Base-by-base conservation (phyloP, 64 coral and sea anemone genomes). In the Astreopora myriophthalma region DNA sequence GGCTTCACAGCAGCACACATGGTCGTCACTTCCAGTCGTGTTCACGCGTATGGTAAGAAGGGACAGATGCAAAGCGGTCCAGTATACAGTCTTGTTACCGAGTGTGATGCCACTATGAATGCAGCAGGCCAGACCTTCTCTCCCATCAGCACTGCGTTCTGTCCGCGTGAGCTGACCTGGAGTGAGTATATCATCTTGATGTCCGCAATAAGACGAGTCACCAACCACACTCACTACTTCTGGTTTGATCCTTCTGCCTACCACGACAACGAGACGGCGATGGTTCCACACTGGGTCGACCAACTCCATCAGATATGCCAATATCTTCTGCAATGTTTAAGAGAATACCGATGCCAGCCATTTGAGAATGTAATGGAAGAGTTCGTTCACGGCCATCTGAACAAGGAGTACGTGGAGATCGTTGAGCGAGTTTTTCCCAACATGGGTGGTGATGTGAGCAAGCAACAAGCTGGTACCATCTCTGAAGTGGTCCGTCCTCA, bases 101-200 rank as follows among this genome's bases (percentile, higher is more conserved):
- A 46, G 42, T 46, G 42, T 46, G 42, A 46, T 11, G 42, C 42
- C 42, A 11, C 42, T 46, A 11, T 46, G 42, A 46, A 46, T 46
- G 4, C 42, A 46, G 42, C 42, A 6, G 42, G 42, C 42, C 42
- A 46, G 38, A n/a, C 40, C 27, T 87, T 87, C 34, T 71, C 84
- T 1, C 84, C 84, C 48, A 66, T 87, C 34, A 87, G 84, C 34
- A 71, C 84, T 14, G 44, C 84, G 71, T 87, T 87, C 61, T 87
- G 84, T 48, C 84, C 66, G 23, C 84, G 71, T 38, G 62, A 86
- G 44, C 83, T 86, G 6, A 44, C 5, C 62, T 86, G 83, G 83
- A 69, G 8, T 26, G 60, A 86, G 38, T 86, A 86, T 69, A 28
- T 86, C 5, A 9, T 42, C 3, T 39, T 86, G 52, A 86, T 86